These are phyloP conservation scores for Momotus momota DNA, from an alignment of 2,797 vertebrate genomes.

Conservation along the genomic window DNA sequence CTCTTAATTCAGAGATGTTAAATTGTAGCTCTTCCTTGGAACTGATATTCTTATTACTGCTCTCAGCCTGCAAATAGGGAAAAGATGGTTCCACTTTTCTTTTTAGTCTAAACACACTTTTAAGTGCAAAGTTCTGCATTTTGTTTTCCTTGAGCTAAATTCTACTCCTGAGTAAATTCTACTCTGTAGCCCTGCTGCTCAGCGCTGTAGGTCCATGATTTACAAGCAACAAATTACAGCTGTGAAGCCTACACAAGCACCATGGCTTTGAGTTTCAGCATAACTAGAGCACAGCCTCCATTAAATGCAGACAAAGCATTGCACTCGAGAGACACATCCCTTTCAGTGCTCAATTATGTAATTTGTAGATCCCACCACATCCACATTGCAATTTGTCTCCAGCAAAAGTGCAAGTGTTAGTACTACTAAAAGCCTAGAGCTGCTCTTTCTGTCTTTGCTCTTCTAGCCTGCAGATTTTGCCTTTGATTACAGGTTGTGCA, in stretches of 20 bases:
- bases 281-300: not conserved
- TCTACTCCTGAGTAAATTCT: not conserved
- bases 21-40: conserved; percentile 85
- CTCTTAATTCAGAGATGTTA: conserved; percentile 89
- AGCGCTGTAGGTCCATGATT: not conserved
- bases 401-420: not conserved
- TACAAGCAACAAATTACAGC: not conserved
- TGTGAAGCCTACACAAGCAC: not conserved
- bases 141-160: not conserved
- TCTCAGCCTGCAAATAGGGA: conserved; percentile 83
- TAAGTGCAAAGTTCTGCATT: not conserved
- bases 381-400: not conserved
- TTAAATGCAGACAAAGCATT: not conserved
- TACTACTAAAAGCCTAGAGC: not conserved
- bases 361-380: not conserved
- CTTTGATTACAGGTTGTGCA: not conserved
- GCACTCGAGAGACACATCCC: not conserved
- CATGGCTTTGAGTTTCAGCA: not conserved
- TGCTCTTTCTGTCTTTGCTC: not conserved
- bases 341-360: not conserved
- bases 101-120: not conserved
- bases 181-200: not conserved
- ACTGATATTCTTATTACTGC: conserved; percentile 82
- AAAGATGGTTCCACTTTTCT: not conserved
- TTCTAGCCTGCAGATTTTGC: not conserved